Base-by-base conservation (phyloP, 2,113 vertebrate species). In the Nothocercus julius region DNA sequence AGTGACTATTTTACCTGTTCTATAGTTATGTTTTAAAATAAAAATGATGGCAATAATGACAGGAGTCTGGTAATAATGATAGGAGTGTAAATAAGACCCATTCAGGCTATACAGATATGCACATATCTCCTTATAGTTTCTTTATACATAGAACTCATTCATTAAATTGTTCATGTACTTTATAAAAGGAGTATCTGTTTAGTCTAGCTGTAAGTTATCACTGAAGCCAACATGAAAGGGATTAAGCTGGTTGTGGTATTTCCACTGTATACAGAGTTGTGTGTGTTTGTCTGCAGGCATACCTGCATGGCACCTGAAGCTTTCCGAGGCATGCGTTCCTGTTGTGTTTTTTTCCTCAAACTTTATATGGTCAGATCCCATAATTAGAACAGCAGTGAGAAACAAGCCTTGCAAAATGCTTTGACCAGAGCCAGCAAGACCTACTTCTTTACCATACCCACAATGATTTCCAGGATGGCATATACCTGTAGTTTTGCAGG, bases 151-250 rank as follows among this genome's bases (percentile, higher is more conserved):
- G 80, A 38, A 63, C 3, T 85, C 6, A 53, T 54, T 32, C 56
- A 68, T 75, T 16, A 81, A 75, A 61, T 64, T 90, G 7, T 83
- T 78, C 62, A 91, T 91, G 82, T 85, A 64, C 18, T 92, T 87
- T 11, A 78, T 32, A 80, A 56, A 80, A 53, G 51, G n/a, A 75
- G 1, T 61, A 36, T 72, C 75, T 27, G 19, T 70, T 93, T 90
- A 73, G 64, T 85, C 13, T 85, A 44, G 25, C 22, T 66, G 27
- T 61, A 68, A 63, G 20, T 75, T 91, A 25, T 72, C 25, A 34
- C 27, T 89, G 62, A 15, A 75, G 19, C 25, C 28, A 38, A 72
- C 45, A 72, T 64, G 47, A 87, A 63, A 90, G 22, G 10, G 61
- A 30, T 78, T 14, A 92, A 78, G 78, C 40, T 14, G 22, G 6